Conservation (phyloP, 1,140 invertebrate genomes). For the Yoshiicerus persimilis region DNA sequence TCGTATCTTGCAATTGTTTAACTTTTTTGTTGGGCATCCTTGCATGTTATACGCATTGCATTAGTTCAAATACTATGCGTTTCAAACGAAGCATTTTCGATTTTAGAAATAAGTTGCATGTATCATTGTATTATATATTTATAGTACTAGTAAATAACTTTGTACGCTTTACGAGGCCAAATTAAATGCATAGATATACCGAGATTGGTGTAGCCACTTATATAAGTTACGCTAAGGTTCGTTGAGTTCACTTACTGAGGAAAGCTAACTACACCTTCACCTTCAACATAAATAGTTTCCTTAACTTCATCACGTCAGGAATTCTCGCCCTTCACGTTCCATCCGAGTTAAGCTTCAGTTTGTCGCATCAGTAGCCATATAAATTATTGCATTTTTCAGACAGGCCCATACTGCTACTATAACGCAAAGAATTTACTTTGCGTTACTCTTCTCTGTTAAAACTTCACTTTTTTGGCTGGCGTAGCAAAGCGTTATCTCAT, state of each 20-base stretch:
- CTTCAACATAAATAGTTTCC: neutral
- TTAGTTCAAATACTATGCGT: too few relatives aligned
- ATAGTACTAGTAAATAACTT: too few relatives aligned
- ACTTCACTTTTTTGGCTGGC: neutral
- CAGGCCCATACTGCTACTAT: neutral
- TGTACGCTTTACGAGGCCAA: too few relatives aligned
- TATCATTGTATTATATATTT: too few relatives aligned
- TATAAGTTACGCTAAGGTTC: neutral
- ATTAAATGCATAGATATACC: too few relatives aligned
- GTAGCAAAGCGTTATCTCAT: neutral
- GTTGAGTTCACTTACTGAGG: neutral
- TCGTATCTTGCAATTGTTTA: too few relatives aligned
- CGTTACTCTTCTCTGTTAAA: neutral
- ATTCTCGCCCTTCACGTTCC: neutral
- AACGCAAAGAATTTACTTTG: neutral
- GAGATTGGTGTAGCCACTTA: neutral
- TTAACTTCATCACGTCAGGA: neutral
- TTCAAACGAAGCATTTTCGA: too few relatives aligned
- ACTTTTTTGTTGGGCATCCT: too few relatives aligned
- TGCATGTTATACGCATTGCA: too few relatives aligned
- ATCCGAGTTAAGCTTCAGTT: neutral
- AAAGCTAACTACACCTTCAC: neutral
- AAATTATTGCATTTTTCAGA: neutral
- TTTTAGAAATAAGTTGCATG: too few relatives aligned
- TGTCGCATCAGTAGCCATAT: conserved; percentile 2